These are phyloP conservation scores for Lepus timidus DNA, from an alignment of 2,113 vertebrate genomes.

Conservation along the genomic window DNA sequence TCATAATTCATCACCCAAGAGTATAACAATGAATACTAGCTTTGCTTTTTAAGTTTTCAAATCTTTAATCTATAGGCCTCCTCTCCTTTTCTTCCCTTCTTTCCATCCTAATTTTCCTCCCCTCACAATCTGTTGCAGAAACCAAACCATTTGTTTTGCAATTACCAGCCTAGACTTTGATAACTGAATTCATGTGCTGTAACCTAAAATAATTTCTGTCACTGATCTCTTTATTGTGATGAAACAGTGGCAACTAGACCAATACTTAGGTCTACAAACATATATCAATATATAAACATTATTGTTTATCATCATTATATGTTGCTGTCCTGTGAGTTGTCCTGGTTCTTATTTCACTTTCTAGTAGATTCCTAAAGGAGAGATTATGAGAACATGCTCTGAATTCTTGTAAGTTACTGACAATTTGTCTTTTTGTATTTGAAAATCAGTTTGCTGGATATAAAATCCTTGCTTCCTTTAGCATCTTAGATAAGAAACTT, in stretches of 20 bases:
- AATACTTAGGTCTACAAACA: background rate
- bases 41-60: background rate
- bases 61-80: background rate
- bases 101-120: too few species aligned
- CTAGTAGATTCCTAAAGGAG: background rate
- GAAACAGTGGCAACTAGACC: background rate
- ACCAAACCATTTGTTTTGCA: background rate
- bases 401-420: slow-evolving; percentile 24
- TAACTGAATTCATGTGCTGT: background rate
- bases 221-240: background rate
- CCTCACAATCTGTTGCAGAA: background rate
- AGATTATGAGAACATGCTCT: background rate
- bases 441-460: slow-evolving; percentile 37
- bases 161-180: background rate
- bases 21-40: background rate
- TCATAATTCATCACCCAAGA: background rate
- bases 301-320: background rate
- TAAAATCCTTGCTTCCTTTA: slow-evolving; percentile 39
- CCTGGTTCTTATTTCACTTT: slow-evolving; percentile 20
- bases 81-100: background rate
- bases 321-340: background rate
- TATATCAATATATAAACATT: background rate
- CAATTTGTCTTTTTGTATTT: slow-evolving; percentile 12
- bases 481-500: slow-evolving; percentile 24
- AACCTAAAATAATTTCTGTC: background rate